Percentiles rank a stretch among this genome's conserved stretches.
These are phyloP conservation scores for Halocynthia aurantium DNA, from an alignment of 23 tunicate species.

Conservation along the genomic window DNA sequence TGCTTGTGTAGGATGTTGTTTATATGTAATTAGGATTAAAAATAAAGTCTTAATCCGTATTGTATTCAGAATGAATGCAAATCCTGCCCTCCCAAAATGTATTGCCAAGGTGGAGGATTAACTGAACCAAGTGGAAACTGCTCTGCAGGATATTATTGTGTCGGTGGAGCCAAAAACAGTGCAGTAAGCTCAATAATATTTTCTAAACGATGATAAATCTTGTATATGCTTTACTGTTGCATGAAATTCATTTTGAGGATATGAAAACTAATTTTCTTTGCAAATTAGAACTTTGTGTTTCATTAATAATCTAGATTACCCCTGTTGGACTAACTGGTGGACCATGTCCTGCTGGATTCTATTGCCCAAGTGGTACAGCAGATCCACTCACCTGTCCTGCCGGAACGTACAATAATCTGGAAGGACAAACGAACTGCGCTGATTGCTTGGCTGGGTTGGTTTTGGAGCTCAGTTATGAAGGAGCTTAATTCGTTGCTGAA, in stretches of 20 bases:
- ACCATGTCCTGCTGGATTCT: slow-evolving; percentile 77
- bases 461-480: neutral
- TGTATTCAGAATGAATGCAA: slow-evolving; percentile 44
- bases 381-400: slow-evolving; percentile 58
- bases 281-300: neutral
- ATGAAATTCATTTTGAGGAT: neutral
- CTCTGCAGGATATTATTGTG: slow-evolving; percentile 76
- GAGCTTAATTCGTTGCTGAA: neutral
- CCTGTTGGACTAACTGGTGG: slow-evolving; percentile 53
- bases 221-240: neutral
- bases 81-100: slow-evolving; percentile 64
- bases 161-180: slow-evolving; percentile 28
- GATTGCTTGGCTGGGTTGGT: slow-evolving; percentile 70
- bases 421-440: slow-evolving; percentile 53
- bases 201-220: too few species aligned
- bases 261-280: neutral
- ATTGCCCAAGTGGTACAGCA: slow-evolving; percentile 68
- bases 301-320: neutral
- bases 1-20: neutral
- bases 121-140: slow-evolving; percentile 78
- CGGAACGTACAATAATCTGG: slow-evolving; percentile 65
- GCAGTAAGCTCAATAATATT: neutral
- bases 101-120: slow-evolving; percentile 42
- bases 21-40: neutral
- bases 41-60: neutral